A percentile compares a stretch with the other conserved stretches of the same genome.
These are phyloP conservation scores for Apodemia duryi DNA, from an alignment of 2,888 invertebrate species.

Conservation along the genomic window DNA sequence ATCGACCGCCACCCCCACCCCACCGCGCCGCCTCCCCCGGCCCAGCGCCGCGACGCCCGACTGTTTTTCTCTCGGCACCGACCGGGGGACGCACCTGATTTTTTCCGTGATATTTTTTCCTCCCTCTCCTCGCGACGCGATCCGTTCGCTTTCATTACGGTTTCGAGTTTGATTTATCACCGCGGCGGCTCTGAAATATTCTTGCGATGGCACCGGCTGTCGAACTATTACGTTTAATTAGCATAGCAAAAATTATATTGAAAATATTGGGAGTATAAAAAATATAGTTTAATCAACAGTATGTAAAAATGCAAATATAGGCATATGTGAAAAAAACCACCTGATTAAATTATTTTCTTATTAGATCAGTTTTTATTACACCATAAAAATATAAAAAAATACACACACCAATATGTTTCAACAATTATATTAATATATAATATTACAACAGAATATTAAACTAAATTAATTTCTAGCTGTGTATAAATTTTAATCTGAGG, in stretches of 20 bases:
- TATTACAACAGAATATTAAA: too few relatives aligned
- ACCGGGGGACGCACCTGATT: constrained; percentile 79
- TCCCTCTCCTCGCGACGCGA: constrained; percentile 77
- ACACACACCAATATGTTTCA: too few relatives aligned
- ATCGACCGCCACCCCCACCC: constrained; percentile 52
- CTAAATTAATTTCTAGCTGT: not conserved
- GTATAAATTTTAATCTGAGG: constrained; percentile 1
- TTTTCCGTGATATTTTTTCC: constrained; percentile 80
- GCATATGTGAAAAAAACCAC: too few relatives aligned
- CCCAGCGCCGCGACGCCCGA: constrained; percentile 54
- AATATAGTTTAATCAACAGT: constrained; percentile 8
- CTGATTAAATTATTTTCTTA: too few relatives aligned
- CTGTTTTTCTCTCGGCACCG: constrained; percentile 75
- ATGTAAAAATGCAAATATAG: not conserved
- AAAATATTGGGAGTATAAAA: constrained; percentile 17
- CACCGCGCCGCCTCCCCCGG: constrained; percentile 37
- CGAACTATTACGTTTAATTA: constrained; percentile 75
- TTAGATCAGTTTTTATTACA: too few relatives aligned
- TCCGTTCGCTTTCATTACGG: constrained; percentile 80
- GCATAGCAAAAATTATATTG: constrained; percentile 41
- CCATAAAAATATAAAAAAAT: too few relatives aligned
- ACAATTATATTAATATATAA: too few relatives aligned
- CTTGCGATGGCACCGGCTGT: constrained; percentile 70
- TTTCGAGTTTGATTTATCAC: constrained; percentile 80
- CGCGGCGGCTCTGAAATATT: constrained; percentile 74